Percentiles rank a stretch among this genome's conserved stretches.
phyloP scores from a whole-genome alignment of 2,888 invertebrate genomes.

The Volucella zonaria region DNA sequence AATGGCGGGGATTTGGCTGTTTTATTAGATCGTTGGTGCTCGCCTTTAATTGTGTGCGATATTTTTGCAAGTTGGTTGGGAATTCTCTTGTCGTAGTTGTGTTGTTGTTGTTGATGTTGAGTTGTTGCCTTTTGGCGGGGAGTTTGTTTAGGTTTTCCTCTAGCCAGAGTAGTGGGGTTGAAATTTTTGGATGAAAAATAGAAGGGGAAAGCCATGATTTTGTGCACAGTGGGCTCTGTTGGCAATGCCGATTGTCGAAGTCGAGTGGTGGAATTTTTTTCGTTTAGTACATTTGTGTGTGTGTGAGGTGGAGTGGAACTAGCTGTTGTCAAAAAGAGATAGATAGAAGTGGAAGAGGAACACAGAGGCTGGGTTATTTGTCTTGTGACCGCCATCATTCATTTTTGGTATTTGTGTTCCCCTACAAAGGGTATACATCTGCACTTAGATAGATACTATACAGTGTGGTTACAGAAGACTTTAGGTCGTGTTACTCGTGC shows the following conservation, averaged over 20 bases:
- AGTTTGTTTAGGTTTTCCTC: conserved; percentile 65
- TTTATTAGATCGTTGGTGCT: conserved; percentile 72
- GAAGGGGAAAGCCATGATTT: conserved; percentile 54
- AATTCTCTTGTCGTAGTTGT: conserved; percentile 31
- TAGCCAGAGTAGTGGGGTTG: conserved; percentile 44
- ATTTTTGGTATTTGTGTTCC: conserved; percentile 76
- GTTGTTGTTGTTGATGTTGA: conserved; percentile 29
- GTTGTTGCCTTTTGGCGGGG: conserved; percentile 49
- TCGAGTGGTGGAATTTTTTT: conserved; percentile 58
- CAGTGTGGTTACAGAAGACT: conserved; percentile 1
- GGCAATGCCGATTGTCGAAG: conserved; percentile 53
- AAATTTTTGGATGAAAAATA: conserved; percentile 35
- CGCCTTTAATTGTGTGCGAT: conserved; percentile 74
- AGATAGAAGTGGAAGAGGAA: conserved; percentile 65
- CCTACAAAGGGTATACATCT: conserved; percentile 51
- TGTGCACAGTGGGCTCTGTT: conserved; percentile 19
- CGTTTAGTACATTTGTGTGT: conserved; percentile 3
- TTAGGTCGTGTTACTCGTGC: conserved; percentile 21
- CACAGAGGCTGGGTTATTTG: conserved; percentile 82
- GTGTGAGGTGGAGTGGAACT: conserved; percentile 21
- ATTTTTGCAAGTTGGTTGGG: conserved; percentile 61
- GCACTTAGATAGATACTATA: not conserved
- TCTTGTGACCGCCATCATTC: conserved; percentile 82
- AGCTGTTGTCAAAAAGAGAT: conserved; percentile 41
- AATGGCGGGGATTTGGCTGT: conserved; percentile 74